Evolutionary conservation across 1,140 invertebrate genomes (phyloP).

Genomic region (Papilio machaon): DNA sequence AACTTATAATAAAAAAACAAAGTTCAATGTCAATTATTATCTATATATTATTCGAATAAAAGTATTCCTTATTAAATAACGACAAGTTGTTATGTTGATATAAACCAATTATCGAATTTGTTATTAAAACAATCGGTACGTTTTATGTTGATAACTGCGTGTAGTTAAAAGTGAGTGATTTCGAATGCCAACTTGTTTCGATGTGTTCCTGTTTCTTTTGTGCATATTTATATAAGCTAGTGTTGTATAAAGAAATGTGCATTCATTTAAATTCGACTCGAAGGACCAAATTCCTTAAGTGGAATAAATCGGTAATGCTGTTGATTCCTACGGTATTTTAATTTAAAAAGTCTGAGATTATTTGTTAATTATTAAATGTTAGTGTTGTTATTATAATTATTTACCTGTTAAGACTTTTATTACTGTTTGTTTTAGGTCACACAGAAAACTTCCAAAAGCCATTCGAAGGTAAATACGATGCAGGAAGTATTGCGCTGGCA

Average conservation of each 20-base stretch:
- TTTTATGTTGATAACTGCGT: constrained; percentile 12
- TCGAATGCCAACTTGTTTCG: neutral
- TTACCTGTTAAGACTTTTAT: constrained; percentile 11
- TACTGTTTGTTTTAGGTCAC: constrained; percentile 81
- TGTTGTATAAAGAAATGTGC: neutral
- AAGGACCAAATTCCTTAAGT: neutral
- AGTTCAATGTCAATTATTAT: neutral
- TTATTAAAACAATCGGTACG: neutral
- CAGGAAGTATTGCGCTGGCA: constrained; percentile 87
- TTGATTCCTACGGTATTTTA: neutral
- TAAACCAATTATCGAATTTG: neutral
- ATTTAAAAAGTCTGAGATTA: neutral
- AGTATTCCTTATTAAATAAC: neutral
- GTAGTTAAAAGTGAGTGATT: neutral
- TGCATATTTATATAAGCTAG: neutral
- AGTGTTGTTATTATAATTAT: constrained; percentile 3
- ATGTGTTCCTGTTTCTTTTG: neutral
- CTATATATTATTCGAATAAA: neutral
- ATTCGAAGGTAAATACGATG: constrained; percentile 87
- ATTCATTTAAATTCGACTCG: neutral
- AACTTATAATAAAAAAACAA: neutral
- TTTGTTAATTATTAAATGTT: neutral
- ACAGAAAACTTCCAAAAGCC: constrained; percentile 87
- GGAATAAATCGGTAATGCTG: no score
- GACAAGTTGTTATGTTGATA: neutral